A percentile compares a stretch with the other conserved stretches of the same genome.
phyloP scores from a whole-genome alignment of 2,113 vertebrate genomes.

The Acrocephalus arundinaceus region DNA sequence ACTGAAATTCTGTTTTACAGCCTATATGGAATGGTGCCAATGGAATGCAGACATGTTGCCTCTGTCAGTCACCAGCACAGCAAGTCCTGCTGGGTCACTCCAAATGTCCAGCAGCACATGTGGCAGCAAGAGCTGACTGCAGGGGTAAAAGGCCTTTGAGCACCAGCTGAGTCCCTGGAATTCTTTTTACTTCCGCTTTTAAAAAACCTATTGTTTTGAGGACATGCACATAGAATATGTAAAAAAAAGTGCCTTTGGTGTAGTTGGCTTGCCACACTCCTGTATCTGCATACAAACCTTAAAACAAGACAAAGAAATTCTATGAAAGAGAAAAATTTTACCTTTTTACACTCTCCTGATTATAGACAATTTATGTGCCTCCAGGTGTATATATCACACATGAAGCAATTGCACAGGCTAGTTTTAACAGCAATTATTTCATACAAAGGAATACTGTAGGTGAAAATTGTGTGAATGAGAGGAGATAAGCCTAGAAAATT shows the following conservation, averaged over 20 bases:
- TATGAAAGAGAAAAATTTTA: neutral
- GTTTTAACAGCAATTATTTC: neutral
- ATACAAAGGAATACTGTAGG: neutral
- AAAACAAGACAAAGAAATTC: neutral
- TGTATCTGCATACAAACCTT: neutral
- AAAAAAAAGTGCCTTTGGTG: neutral
- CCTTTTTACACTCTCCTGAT: neutral
- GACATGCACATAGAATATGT: neutral
- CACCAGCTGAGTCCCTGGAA: neutral
- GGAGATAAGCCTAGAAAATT: neutral
- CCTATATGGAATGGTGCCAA: neutral
- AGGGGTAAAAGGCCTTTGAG: neutral
- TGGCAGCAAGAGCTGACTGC: neutral
- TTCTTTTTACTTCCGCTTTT: neutral
- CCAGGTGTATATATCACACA: neutral
- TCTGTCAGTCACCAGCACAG: neutral
- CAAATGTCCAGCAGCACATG: neutral
- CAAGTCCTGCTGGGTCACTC: neutral
- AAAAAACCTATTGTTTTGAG: constrained; percentile 32
- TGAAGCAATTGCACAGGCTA: neutral
- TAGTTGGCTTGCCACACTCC: neutral
- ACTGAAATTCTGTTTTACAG: constrained; percentile 8
- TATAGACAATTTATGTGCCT: neutral
- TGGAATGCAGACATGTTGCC: neutral
- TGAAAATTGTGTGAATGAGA: neutral